These are phyloP conservation scores for Drosophila helvetica DNA, from an alignment of 2,888 invertebrate species.

Conservation along the genomic window DNA sequence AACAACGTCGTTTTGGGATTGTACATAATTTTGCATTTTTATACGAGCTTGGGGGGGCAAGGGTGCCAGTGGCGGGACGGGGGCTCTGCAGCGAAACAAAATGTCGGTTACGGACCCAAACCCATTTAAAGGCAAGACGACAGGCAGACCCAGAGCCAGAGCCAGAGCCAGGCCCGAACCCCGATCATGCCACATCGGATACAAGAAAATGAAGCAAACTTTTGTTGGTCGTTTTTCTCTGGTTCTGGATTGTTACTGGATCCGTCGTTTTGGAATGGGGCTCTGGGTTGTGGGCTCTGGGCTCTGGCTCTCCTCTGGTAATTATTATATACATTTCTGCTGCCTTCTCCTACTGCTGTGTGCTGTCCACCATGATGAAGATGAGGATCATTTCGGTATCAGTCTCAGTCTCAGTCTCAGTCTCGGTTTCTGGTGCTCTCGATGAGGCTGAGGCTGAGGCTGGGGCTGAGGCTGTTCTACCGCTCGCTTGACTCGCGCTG, in stretches of 20 bases:
- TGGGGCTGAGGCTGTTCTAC: background rate
- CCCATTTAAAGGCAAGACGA: slow-evolving; percentile 70
- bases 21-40: slow-evolving; percentile 82
- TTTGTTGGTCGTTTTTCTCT: slow-evolving; percentile 22
- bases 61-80: slow-evolving; percentile 35
- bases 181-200: slow-evolving; percentile 20
- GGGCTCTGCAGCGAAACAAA: slow-evolving; percentile 70
- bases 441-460: slow-evolving; percentile 13
- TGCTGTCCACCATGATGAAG: slow-evolving; percentile 75
- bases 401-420: slow-evolving; percentile 11
- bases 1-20: slow-evolving; percentile 71
- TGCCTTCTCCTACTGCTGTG: slow-evolving; percentile 20
- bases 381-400: slow-evolving; percentile 41
- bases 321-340: slow-evolving; percentile 70
- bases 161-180: background rate
- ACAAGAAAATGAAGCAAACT: slow-evolving; percentile 72
- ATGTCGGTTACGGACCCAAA: slow-evolving; percentile 82
- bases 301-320: slow-evolving; percentile 54
- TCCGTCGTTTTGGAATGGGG: background rate
- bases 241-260: slow-evolving; percentile 42
- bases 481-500: slow-evolving; percentile 72
- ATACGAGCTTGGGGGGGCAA: slow-evolving; percentile 49
- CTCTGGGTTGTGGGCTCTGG: slow-evolving; percentile 51
- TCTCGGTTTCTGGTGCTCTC: slow-evolving; percentile 22
- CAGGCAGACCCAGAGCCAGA: background rate